Conservation (phyloP, 1,140 invertebrate species). For the Lepidurus packardi region DNA sequence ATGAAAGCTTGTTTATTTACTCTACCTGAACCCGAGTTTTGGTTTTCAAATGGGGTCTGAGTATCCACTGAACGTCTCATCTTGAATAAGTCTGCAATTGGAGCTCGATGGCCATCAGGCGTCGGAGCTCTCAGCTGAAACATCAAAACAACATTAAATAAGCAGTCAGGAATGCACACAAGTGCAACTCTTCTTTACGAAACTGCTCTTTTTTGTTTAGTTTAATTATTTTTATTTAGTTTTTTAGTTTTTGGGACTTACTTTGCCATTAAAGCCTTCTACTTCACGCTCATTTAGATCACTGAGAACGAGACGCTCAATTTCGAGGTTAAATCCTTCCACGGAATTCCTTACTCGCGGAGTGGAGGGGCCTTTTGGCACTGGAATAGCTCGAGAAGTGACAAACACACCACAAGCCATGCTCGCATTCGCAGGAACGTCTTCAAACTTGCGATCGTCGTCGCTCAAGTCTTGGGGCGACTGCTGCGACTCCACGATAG, state of each 20-base stretch:
- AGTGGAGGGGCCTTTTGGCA: constrained; percentile 46
- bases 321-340: constrained; percentile 77
- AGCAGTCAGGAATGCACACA: constrained; percentile 17
- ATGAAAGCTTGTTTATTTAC: constrained; percentile 6
- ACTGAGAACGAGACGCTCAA: constrained; percentile 64
- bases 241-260: neutral
- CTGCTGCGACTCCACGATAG: constrained; percentile 29
- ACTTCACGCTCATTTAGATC: constrained; percentile 44
- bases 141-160: constrained; percentile 29
- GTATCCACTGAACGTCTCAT: constrained; percentile 68
- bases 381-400: constrained; percentile 51
- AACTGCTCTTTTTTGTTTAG: neutral
- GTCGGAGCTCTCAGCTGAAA: constrained; percentile 50
- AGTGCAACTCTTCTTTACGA: neutral
- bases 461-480: constrained; percentile 37
- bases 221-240: neutral
- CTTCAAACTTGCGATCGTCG: neutral
- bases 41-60: constrained; percentile 57
- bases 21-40: constrained; percentile 13
- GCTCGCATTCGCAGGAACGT: constrained; percentile 37
- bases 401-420: neutral
- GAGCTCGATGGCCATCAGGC: constrained; percentile 76
- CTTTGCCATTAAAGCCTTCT: constrained; percentile 24
- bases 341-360: constrained; percentile 71
- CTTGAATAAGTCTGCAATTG: constrained; percentile 63